A percentile compares a stretch with the other conserved stretches of the same genome.
Conservation (phyloP, 2,888 invertebrate genomes). For the Odontomyia ornata region DNA sequence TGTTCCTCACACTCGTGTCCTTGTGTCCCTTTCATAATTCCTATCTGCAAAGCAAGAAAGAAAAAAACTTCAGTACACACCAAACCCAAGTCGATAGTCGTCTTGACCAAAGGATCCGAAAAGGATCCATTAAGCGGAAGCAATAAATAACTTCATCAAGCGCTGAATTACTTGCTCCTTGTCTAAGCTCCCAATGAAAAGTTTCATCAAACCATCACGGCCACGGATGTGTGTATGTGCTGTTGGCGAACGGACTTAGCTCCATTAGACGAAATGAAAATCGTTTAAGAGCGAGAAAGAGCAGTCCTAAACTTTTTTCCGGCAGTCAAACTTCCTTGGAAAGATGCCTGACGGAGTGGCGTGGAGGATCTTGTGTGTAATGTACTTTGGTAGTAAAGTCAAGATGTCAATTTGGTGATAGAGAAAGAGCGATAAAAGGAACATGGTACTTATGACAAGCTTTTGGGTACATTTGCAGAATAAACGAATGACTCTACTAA, state of each 20-base stretch:
- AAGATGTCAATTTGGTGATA: conserved; percentile 28
- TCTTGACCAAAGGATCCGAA: conserved; percentile 10
- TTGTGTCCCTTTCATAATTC: not conserved
- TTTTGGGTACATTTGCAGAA: conserved; percentile 49
- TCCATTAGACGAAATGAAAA: conserved; percentile 30
- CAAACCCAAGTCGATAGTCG: not conserved
- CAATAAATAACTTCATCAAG: conserved; percentile 44
- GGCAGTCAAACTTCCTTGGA: not conserved
- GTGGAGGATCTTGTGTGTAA: not conserved
- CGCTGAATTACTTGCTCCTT: conserved; percentile 34
- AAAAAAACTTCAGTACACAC: not conserved
- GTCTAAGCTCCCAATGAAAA: conserved; percentile 15
- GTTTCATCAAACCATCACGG: conserved; percentile 8
- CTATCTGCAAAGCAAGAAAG: not conserved
- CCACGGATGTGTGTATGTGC: conserved; percentile 6
- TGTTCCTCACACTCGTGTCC: not conserved
- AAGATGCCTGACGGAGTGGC: not conserved
- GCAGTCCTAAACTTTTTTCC: conserved; percentile 15
- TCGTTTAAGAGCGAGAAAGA: conserved; percentile 17
- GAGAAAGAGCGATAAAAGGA: conserved; percentile 26
- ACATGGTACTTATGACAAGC: conserved; percentile 48
- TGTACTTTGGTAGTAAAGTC: conserved; percentile 16
- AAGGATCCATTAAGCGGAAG: conserved; percentile 41
- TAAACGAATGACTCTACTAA: conserved; percentile 50
- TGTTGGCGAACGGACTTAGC: conserved; percentile 20